These are phyloP conservation scores for Paedocypris sp. DNA, from an alignment of 2,113 vertebrate genomes.

Conservation along the genomic window DNA sequence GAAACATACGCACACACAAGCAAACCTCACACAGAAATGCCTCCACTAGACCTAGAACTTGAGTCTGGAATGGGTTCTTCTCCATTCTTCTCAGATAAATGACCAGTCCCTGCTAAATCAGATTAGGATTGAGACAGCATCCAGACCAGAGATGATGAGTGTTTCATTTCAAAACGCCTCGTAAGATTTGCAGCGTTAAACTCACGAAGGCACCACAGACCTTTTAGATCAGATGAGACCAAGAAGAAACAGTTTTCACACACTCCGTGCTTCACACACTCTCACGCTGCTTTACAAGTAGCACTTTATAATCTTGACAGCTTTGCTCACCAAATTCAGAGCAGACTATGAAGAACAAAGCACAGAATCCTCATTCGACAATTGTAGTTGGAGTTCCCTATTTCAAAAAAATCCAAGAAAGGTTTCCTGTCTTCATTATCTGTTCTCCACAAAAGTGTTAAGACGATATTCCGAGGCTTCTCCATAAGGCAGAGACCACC, in stretches of 20 bases:
- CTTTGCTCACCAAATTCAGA: conserved; percentile 19
- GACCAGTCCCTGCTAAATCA: no score
- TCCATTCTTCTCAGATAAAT: no score
- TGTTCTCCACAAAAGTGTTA: conserved; percentile 36
- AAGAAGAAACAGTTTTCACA: not conserved
- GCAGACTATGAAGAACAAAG: conserved; percentile 43
- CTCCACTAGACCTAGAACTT: no score
- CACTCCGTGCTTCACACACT: not conserved
- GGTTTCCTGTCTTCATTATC: conserved; percentile 26
- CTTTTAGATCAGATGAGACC: no score
- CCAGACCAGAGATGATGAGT: no score
- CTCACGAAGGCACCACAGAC: no score
- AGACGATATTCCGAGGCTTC: not conserved
- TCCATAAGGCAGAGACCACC: not conserved
- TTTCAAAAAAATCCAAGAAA: conserved; percentile 41
- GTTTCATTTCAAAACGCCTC: no score
- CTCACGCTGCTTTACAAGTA: conserved; percentile 23
- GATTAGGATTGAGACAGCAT: no score
- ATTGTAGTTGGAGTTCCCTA: conserved; percentile 45
- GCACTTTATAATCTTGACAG: conserved; percentile 40
- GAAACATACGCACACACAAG: no score
- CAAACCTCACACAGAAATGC: no score
- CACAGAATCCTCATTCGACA: conserved; percentile 43
- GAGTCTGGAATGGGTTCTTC: no score
- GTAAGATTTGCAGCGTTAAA: no score